phyloP scores from a whole-genome alignment of 2,888 invertebrate species.

The Neuroscelio doddi region DNA sequence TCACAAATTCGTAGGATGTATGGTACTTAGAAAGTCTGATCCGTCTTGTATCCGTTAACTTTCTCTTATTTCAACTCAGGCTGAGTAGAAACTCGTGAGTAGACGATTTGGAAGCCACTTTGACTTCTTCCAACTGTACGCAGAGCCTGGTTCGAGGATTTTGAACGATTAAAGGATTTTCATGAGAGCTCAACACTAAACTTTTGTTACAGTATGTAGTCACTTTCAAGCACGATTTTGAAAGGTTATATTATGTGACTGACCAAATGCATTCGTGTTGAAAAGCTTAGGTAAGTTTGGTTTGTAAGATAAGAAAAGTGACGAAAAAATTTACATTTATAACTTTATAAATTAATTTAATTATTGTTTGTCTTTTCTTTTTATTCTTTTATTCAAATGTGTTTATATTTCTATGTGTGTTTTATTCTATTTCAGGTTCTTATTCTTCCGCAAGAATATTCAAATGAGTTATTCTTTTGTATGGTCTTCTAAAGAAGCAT shows the following conservation, averaged over 20 bases:
- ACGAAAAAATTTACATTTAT: no score
- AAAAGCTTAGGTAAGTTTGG: no score
- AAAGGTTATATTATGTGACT: constrained; percentile 20
- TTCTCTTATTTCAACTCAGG: constrained; percentile 33
- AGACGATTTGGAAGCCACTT: constrained; percentile 34
- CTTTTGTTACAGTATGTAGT: constrained; percentile 19
- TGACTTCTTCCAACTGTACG: constrained; percentile 22
- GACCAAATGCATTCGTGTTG: constrained; percentile 20
- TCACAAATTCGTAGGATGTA: constrained; percentile 17
- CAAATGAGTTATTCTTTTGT: no score
- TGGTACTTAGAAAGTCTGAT: constrained; percentile 42
- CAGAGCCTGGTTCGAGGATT: constrained; percentile 13
- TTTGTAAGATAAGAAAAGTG: no score
- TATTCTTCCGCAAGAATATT: no score
- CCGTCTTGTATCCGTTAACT: constrained; percentile 30
- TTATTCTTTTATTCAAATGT: no score
- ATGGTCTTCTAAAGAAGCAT: no score
- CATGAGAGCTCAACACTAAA: constrained; percentile 12
- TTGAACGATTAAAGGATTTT: constrained; percentile 40
- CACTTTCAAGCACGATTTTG: constrained; percentile 13
- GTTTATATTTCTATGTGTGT: no score
- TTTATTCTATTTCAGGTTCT: no score
- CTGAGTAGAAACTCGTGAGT: constrained; percentile 22
- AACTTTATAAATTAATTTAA: no score
- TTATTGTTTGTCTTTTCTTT: no score